Percentiles rank a stretch among this genome's conserved stretches.
phyloP scores from a whole-genome alignment of 2,797 vertebrate species.

The Pagetopsis macropterus region DNA sequence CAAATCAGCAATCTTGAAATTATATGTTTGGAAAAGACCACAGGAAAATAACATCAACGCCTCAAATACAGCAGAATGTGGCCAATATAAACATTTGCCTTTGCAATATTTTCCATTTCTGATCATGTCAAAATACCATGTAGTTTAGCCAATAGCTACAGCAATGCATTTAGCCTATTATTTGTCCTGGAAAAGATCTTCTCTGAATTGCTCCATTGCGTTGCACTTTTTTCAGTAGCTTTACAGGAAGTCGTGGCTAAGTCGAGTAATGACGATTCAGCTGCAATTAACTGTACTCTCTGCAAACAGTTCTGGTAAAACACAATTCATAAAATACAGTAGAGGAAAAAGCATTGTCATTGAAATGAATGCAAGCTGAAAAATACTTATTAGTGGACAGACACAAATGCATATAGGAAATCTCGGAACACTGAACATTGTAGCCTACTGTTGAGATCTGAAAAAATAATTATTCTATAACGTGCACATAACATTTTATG shows the following conservation, averaged over 20 bases:
- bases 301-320: conserved; percentile 49
- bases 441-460: conserved; percentile 3
- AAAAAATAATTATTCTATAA: conserved; percentile 7
- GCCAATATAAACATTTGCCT: conserved; percentile 1
- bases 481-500: conserved; percentile 20
- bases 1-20: conserved; percentile 39
- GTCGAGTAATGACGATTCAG: conserved; percentile 54
- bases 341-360: conserved; percentile 51
- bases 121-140: not conserved
- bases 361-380: conserved; percentile 27
- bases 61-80: not conserved
- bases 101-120: conserved; percentile 9
- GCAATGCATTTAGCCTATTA: not conserved
- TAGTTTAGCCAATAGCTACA: conserved; percentile 13
- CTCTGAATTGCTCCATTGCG: conserved; percentile 14
- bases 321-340: conserved; percentile 27
- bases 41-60: not conserved
- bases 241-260: conserved; percentile 55
- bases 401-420: not conserved
- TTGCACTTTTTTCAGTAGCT: conserved; percentile 39
- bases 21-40: conserved; percentile 36
- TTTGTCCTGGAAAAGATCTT: conserved; percentile 11
- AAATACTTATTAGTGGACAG: not conserved
- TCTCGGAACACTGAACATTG: conserved; percentile 5
- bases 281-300: conserved; percentile 51